Base-by-base conservation (phyloP, 2,797 vertebrate species). In the Pogoniulus pusillus region DNA sequence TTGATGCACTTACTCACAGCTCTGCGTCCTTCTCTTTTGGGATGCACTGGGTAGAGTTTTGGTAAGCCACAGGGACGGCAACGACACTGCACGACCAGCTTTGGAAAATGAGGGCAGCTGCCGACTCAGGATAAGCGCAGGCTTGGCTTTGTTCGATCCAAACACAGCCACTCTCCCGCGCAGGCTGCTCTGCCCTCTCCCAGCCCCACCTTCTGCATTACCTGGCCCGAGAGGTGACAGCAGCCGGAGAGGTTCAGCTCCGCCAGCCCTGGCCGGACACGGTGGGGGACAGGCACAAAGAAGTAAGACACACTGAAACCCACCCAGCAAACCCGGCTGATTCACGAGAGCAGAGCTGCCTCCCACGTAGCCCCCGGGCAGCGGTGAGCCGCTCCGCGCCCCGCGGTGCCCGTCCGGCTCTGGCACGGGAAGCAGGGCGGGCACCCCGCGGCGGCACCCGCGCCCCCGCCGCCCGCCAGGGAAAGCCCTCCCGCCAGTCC, bases 1-100 rank as follows among this genome's bases (percentile, higher is more conserved):
- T 13, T 70, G 19, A 16, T 22, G 47, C 4, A 29, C 29, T 45
- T 41, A 49, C 4, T 59, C 4, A 10, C 54, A 59, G 29, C 59
- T 45, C 26, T 16, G 30, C 6, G 15, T 45, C 58, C 43, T 59
- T n/a, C 9, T 34, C 37, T 32, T 63, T 41, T 60, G 4, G 24
- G 51, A 23, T 37, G 47, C 24, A 65, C 53, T 53, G 57, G 7
- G 30, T 19, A 68, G 34, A 87, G 78, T 58, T 32, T 27, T 2
- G 1, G 10, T 32, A 71, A 75, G 20, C 4, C 29, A 30, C 27
- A 35, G 49, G 73, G 62, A 77, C 82, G 10, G 8, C 34, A 39
- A 34, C 0, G 2, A 17, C 20, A 82, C 54, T 3, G 12, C 4
- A n/a, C 17, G 80, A 65, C 16, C 0, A 32, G 4, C 11, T 70